These are phyloP conservation scores for Drosophila bocki DNA, from an alignment of 1,140 invertebrate species.

Conservation along the genomic window DNA sequence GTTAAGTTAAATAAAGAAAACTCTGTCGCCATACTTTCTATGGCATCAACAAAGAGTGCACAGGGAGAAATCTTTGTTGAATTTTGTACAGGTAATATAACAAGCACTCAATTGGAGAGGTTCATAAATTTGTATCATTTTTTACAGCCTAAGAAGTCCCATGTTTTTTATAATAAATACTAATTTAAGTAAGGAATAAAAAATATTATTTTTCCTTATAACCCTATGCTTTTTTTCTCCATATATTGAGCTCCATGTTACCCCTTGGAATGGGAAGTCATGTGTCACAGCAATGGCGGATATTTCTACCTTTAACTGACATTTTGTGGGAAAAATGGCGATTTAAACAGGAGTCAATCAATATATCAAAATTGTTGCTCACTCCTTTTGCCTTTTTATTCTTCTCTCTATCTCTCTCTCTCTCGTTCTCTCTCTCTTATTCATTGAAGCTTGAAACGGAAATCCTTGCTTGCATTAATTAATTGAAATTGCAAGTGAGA, in stretches of 20 bases:
- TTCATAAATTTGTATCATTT: neutral
- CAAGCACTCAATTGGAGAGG: neutral
- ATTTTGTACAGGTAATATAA: neutral
- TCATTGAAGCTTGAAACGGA: constrained; percentile 33
- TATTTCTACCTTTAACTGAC: constrained; percentile 34
- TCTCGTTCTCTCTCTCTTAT: too few species aligned
- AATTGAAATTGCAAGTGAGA: constrained; percentile 55
- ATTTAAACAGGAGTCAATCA: constrained; percentile 23
- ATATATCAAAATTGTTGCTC: constrained; percentile 5
- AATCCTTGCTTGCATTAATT: constrained; percentile 62
- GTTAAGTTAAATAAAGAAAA: constrained; percentile 53
- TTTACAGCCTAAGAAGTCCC: neutral
- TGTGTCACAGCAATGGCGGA: neutral
- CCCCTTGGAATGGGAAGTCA: neutral
- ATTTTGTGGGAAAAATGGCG: constrained; percentile 1
- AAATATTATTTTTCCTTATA: too few species aligned
- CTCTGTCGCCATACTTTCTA: constrained; percentile 55
- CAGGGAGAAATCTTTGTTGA: neutral
- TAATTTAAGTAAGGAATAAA: neutral
- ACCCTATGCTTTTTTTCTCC: too few species aligned
- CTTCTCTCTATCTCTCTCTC: neutral
- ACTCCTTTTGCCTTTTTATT: neutral
- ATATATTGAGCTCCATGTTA: constrained; percentile 23
- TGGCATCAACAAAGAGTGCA: constrained; percentile 42
- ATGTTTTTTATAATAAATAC: neutral